Conservation (phyloP, 2,888 invertebrate species). For the Xanthostigma xanthostigma region DNA sequence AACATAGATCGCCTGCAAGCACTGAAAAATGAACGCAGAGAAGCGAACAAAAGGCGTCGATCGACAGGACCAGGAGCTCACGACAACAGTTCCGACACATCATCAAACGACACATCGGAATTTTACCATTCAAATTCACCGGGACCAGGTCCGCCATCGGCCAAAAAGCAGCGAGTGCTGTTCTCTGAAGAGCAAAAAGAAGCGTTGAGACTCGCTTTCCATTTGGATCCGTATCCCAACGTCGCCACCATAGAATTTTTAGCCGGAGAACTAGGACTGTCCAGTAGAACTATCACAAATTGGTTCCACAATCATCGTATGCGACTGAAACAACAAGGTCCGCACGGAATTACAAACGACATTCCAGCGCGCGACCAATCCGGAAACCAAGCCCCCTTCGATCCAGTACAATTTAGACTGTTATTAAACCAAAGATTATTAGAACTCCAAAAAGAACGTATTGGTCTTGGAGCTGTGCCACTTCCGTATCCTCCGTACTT, state of each 20-base stretch:
- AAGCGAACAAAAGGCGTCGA: conserved; percentile 79
- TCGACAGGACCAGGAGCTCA: conserved; percentile 68
- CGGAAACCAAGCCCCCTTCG: conserved; percentile 56
- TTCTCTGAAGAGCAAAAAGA: conserved; percentile 99
- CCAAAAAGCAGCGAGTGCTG: conserved; percentile 86
- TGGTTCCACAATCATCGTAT: conserved; percentile 99
- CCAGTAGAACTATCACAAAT: conserved; percentile 93
- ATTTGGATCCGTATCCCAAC: conserved; percentile 93
- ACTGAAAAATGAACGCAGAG: conserved; percentile 77
- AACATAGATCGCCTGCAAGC: conserved; percentile 88
- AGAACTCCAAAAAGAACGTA: conserved; percentile 73
- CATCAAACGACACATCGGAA: conserved; percentile 76
- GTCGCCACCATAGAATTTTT: conserved; percentile 92
- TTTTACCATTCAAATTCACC: conserved; percentile 76
- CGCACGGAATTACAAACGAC: conserved; percentile 57
- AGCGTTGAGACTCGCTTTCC: conserved; percentile 83
- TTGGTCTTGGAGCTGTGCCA: conserved; percentile 62
- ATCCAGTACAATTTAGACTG: conserved; percentile 81
- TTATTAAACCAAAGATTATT: conserved; percentile 77
- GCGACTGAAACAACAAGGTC: conserved; percentile 81
- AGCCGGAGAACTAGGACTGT: conserved; percentile 78
- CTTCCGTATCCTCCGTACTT: conserved; percentile 65
- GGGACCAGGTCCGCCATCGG: conserved; percentile 72
- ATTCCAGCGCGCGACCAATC: conserved; percentile 62
- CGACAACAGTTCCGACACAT: conserved; percentile 77